These are phyloP conservation scores for Listronotus oregonensis DNA, from an alignment of 1,140 invertebrate genomes.

Conservation along the genomic window DNA sequence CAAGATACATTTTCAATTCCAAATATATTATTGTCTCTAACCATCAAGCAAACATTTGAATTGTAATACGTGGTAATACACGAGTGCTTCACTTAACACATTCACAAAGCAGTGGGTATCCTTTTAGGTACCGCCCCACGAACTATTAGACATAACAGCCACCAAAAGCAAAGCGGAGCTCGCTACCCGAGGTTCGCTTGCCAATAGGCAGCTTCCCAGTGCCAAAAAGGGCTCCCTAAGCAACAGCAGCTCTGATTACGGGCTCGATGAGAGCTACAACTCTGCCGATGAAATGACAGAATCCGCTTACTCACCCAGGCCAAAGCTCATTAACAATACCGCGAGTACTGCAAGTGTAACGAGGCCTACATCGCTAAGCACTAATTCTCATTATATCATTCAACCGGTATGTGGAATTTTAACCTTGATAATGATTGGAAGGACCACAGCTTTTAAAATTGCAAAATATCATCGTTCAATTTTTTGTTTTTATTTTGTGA, in stretches of 20 bases:
- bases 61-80: not conserved
- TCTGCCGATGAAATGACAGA: conserved; percentile 69
- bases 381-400: conserved; percentile 38
- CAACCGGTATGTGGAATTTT: conserved; percentile 32
- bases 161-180: conserved; percentile 89
- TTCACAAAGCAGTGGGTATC: not conserved
- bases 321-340: conserved; percentile 35
- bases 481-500: too few species aligned
- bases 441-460: too few species aligned
- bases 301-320: conserved; percentile 55
- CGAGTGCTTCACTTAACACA: not conserved
- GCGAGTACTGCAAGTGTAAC: conserved; percentile 26
- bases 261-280: conserved; percentile 72
- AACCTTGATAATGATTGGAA: not conserved
- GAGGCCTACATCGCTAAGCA: conserved; percentile 40
- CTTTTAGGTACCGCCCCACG: conserved; percentile 70
- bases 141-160: conserved; percentile 84
- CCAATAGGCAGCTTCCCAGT: conserved; percentile 60
- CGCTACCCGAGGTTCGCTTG: conserved; percentile 70
- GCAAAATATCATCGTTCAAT: too few species aligned
- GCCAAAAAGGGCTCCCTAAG: conserved; percentile 55
- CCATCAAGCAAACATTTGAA: too few species aligned
- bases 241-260: conserved; percentile 66
- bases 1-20: too few species aligned
- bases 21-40: too few species aligned